Percentiles rank a stretch among this genome's conserved stretches.
Conservation (phyloP, 2,797 vertebrate genomes). For the Schizopygopsis pylzovi region DNA sequence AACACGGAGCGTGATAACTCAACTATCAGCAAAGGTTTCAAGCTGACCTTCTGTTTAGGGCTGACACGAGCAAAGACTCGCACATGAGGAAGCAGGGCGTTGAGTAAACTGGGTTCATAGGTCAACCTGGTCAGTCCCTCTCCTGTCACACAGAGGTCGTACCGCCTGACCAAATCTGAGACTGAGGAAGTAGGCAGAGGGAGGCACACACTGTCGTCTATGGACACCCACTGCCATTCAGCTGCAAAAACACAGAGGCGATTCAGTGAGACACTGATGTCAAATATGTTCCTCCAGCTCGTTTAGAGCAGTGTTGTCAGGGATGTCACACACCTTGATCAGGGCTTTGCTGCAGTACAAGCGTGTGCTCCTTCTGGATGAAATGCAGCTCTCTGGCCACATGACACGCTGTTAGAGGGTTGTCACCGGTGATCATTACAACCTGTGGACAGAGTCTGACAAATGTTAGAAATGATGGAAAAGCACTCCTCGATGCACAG, state of each 20-base stretch:
- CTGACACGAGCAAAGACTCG: constrained; percentile 93
- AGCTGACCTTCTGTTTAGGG: constrained; percentile 93
- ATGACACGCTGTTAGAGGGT: constrained; percentile 93
- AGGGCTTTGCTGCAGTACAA: constrained; percentile 83
- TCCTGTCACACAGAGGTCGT: constrained; percentile 91
- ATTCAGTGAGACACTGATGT: background rate
- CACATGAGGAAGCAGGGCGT: constrained; percentile 86
- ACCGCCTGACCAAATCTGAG: constrained; percentile 72
- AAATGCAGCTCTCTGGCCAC: constrained; percentile 95
- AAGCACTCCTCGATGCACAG: background rate
- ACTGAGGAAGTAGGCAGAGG: constrained; percentile 74
- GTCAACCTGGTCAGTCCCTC: constrained; percentile 86
- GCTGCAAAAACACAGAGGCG: constrained; percentile 66
- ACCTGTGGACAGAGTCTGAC: constrained; percentile 76
- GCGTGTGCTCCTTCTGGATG: constrained; percentile 85
- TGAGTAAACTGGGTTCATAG: constrained; percentile 75
- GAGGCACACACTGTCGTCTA: constrained; percentile 79
- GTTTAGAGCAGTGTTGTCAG: background rate
- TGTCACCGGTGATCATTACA: constrained; percentile 98
- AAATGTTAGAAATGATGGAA: background rate
- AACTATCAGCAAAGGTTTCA: background rate
- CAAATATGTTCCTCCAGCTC: constrained; percentile 21
- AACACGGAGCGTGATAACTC: background rate
- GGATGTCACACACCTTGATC: constrained; percentile 71
- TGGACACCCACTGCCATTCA: constrained; percentile 88